Percentiles rank a stretch among this genome's conserved stretches.
Evolutionary conservation across 2,888 invertebrate species (phyloP).

Genomic region (Elegia similella): DNA sequence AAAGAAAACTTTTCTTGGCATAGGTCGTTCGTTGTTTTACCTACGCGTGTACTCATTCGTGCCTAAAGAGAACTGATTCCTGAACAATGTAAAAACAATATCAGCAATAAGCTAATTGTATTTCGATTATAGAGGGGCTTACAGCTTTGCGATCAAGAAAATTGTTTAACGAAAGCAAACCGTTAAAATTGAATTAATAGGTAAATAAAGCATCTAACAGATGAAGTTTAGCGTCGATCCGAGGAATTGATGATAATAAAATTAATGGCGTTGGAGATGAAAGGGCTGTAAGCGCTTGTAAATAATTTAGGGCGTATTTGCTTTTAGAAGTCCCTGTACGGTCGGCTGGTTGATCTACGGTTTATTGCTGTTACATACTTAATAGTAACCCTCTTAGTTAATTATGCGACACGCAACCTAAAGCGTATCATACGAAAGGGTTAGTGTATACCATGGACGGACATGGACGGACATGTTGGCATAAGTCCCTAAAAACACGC

Average conservation of each 20-base stretch:
- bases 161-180: conserved; percentile 14
- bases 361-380: conserved; percentile 76
- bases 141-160: conserved; percentile 16
- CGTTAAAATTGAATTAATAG: conserved; percentile 20
- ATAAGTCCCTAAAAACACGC: conserved; percentile 59
- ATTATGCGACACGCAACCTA: conserved; percentile 66
- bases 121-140: conserved; percentile 26
- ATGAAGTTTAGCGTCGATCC: conserved; percentile 15
- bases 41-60: background rate
- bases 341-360: conserved; percentile 51
- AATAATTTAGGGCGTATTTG: conserved; percentile 60
- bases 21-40: background rate
- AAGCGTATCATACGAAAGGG: conserved; percentile 49
- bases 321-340: conserved; percentile 53
- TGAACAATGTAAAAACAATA: conserved; percentile 24
- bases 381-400: conserved; percentile 75
- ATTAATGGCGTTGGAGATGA: conserved; percentile 24
- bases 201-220: conserved; percentile 20
- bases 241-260: conserved; percentile 19
- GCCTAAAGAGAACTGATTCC: background rate
- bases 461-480: conserved; percentile 55
- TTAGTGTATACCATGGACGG: conserved; percentile 46
- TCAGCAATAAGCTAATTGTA: conserved; percentile 40
- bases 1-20: conserved; percentile 17
- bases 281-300: conserved; percentile 41